phyloP scores from a whole-genome alignment of 2,797 vertebrate genomes.

The Pelodytes ibericus region DNA sequence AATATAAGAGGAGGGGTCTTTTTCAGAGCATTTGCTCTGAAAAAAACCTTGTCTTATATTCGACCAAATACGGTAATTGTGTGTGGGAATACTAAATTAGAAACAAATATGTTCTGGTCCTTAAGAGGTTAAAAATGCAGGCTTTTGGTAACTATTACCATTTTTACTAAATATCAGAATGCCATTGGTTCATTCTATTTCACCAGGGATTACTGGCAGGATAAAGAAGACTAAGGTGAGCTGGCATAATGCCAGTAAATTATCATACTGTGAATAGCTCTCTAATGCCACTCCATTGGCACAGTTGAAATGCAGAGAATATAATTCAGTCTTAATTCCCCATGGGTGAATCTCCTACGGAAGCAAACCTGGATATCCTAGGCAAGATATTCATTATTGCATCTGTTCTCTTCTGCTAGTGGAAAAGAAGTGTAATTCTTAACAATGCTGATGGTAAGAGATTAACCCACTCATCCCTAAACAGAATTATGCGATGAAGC shows the following conservation, averaged over 20 bases:
- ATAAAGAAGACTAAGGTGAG: neutral
- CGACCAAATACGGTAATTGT: too few relatives aligned
- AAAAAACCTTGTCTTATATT: too few relatives aligned
- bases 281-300: conserved; percentile 5
- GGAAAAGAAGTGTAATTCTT: neutral
- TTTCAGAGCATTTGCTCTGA: too few relatives aligned
- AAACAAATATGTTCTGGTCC: too few relatives aligned
- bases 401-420: neutral
- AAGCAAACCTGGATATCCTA: neutral
- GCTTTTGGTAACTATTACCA: neutral
- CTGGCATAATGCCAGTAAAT: conserved; percentile 11
- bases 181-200: neutral
- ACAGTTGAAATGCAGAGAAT: neutral
- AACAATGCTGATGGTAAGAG: neutral
- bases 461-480: neutral
- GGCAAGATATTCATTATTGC: conserved; percentile 15
- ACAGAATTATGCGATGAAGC: too few relatives aligned
- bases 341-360: neutral
- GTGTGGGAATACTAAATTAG: too few relatives aligned
- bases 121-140: neutral
- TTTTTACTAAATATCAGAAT: neutral
- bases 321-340: conserved; percentile 13
- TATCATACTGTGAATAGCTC: conserved; percentile 4
- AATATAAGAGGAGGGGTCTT: too few relatives aligned
- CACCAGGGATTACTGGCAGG: neutral